Percentiles rank a stretch among this genome's conserved stretches.
Conservation (phyloP, 2,797 vertebrate species). For the Sebastes goodei region DNA sequence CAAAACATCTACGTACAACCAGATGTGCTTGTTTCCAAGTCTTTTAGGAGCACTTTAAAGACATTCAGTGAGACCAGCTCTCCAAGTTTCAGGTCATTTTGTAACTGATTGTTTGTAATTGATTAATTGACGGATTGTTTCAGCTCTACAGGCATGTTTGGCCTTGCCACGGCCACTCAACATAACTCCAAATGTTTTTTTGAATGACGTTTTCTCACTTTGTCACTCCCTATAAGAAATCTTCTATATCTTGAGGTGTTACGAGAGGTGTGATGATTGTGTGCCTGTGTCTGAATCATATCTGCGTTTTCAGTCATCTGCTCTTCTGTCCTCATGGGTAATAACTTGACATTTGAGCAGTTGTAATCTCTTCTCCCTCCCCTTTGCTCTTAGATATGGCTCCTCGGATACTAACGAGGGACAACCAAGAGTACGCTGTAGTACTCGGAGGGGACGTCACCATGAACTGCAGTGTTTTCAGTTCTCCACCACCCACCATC, state of each 20-base stretch:
- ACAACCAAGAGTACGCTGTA: slow-evolving; percentile 83
- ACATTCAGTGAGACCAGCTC: no score
- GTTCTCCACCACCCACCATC: slow-evolving; percentile 86
- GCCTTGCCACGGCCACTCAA: not conserved
- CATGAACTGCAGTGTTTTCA: slow-evolving; percentile 89
- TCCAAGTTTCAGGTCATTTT: no score
- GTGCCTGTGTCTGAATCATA: not conserved
- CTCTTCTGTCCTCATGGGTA: not conserved
- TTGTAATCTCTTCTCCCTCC: not conserved
- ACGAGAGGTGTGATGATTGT: not conserved
- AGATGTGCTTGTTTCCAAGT: no score
- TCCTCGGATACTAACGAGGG: slow-evolving; percentile 88
- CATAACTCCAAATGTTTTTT: not conserved
- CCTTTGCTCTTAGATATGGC: slow-evolving; percentile 81
- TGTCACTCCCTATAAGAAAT: not conserved
- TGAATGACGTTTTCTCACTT: not conserved
- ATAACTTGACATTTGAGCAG: slow-evolving; percentile 26
- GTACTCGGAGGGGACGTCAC: slow-evolving; percentile 81
- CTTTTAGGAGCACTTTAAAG: no score
- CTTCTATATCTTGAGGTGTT: not conserved
- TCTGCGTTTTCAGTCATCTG: not conserved
- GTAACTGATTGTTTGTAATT: not conserved
- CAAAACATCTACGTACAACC: no score
- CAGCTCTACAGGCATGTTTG: not conserved
- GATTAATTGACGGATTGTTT: not conserved